phyloP scores from a whole-genome alignment of 2,888 invertebrate genomes.

The Eucriotettix oculatus region DNA sequence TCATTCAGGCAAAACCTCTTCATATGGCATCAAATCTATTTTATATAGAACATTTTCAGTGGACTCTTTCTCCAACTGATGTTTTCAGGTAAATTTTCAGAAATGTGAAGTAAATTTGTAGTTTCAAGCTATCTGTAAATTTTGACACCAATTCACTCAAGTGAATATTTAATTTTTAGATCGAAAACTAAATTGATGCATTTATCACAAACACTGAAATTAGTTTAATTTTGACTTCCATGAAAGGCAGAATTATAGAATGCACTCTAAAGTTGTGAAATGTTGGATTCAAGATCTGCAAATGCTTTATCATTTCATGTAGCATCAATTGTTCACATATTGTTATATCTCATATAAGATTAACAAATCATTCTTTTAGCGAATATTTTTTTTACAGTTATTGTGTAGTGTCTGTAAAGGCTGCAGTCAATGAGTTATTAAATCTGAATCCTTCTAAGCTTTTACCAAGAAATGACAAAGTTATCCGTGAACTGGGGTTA shows the following conservation, averaged over 20 bases:
- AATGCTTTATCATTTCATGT: too few species aligned
- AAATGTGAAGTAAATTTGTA: too few species aligned
- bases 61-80: slow-evolving; percentile 17
- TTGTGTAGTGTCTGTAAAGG: slow-evolving; percentile 18
- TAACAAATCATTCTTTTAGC: neutral
- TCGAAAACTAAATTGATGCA: too few species aligned
- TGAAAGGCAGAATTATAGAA: too few species aligned
- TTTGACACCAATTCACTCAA: too few species aligned
- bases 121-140: too few species aligned
- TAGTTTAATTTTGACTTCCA: too few species aligned
- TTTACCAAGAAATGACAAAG: slow-evolving; percentile 15
- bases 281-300: too few species aligned
- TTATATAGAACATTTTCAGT: slow-evolving; percentile 26
- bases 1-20: slow-evolving; percentile 26
- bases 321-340: too few species aligned
- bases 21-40: slow-evolving; percentile 28
- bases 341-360: neutral
- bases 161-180: too few species aligned
- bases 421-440: slow-evolving; percentile 15
- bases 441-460: slow-evolving; percentile 13
- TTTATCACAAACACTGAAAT: too few species aligned
- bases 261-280: too few species aligned
- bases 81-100: slow-evolving; percentile 14
- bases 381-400: slow-evolving; percentile 13
- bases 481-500: slow-evolving; percentile 16